Evolutionary conservation across 2,113 vertebrate species (phyloP).

Genomic region (Aldabrachelys gigantea): DNA sequence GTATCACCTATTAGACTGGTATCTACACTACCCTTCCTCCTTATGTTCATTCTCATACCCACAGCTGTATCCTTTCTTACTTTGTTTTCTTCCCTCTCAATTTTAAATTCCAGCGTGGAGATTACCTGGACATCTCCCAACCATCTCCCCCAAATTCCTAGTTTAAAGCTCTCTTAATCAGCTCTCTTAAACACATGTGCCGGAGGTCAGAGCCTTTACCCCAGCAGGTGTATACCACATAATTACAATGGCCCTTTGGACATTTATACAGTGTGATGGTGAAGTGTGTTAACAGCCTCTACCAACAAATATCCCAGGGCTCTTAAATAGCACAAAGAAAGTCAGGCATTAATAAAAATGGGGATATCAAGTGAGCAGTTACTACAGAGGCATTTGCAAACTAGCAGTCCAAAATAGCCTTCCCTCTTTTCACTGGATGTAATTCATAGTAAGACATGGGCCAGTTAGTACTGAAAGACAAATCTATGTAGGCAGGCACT

Average conservation of each 20-base stretch:
- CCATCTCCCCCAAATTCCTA: too few relatives aligned
- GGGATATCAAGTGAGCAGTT: background rate
- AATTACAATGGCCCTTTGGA: background rate
- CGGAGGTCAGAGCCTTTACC: background rate
- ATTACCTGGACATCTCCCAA: too few relatives aligned
- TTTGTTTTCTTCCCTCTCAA: too few relatives aligned
- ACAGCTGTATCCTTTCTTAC: too few relatives aligned
- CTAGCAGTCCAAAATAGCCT: background rate
- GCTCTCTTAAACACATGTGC: background rate
- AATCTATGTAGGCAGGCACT: background rate
- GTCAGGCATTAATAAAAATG: background rate
- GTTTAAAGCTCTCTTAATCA: too few relatives aligned
- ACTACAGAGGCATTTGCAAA: too few relatives aligned
- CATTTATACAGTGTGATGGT: background rate
- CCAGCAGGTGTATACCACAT: background rate
- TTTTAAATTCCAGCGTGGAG: too few relatives aligned
- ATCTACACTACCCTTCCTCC: too few relatives aligned
- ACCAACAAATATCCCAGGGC: background rate
- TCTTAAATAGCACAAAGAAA: background rate
- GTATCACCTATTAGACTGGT: too few relatives aligned
- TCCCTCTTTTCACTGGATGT: background rate
- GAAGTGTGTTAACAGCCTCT: slow-evolving; percentile 12
- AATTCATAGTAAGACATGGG: background rate
- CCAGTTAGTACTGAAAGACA: background rate
- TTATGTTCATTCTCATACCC: too few relatives aligned